Conservation (phyloP, 2,888 invertebrate species). For the Acanthopleura granulata region DNA sequence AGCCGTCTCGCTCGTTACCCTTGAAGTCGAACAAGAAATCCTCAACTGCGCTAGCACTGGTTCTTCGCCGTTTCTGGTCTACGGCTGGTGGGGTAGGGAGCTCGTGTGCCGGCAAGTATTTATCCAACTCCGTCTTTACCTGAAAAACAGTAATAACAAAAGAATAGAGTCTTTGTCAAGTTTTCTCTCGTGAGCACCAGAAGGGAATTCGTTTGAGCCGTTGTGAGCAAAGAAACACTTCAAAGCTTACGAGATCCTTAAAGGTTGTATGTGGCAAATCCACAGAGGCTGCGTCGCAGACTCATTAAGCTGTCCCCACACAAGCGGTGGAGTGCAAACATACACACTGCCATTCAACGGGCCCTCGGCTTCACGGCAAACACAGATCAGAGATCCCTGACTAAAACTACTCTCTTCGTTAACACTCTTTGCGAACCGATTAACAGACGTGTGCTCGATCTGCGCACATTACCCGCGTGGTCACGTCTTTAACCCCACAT, state of each 20-base stretch:
- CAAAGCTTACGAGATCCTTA: constrained; percentile 4
- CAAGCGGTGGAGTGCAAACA: background rate
- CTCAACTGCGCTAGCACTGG: background rate
- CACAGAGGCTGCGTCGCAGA: background rate
- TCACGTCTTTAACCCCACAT: background rate
- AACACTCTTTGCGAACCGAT: background rate
- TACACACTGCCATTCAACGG: background rate
- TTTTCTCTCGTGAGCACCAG: background rate
- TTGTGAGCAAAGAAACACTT: constrained; percentile 1
- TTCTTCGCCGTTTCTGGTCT: background rate
- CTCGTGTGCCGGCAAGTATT: constrained; percentile 17
- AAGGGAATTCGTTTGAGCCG: constrained; percentile 4
- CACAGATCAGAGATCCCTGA: background rate
- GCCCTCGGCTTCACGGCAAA: background rate
- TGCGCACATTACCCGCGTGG: background rate
- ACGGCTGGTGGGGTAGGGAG: background rate
- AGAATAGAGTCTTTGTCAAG: constrained; percentile 8
- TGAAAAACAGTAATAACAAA: constrained; percentile 5
- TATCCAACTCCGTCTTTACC: constrained; percentile 14
- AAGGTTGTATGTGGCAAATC: constrained; percentile 6
- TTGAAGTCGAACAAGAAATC: constrained; percentile 6
- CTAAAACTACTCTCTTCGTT: background rate
- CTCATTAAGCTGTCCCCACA: constrained; percentile 1
- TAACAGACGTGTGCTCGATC: background rate
- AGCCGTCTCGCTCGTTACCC: background rate